Conservation (phyloP, 2,113 vertebrate species). For the Phainopepla nitens region DNA sequence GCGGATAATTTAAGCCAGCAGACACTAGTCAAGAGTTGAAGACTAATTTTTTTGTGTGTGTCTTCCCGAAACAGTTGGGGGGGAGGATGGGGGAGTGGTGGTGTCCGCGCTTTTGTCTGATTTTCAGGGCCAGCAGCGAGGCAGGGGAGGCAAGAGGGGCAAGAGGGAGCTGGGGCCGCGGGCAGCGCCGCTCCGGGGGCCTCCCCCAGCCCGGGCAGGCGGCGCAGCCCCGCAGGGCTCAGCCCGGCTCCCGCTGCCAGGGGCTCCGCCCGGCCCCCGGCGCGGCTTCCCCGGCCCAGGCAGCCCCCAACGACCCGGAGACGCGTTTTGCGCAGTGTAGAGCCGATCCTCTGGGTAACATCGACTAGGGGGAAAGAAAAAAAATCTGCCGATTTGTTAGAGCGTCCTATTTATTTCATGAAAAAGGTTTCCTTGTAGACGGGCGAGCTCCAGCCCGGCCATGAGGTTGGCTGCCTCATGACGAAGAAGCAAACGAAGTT, state of each 20-base stretch:
- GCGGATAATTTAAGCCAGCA: background rate
- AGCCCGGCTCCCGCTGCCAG: background rate
- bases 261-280: too few relatives aligned
- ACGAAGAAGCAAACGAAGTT: background rate
- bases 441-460: background rate
- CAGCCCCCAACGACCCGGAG: background rate
- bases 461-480: background rate
- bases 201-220: background rate
- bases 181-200: background rate
- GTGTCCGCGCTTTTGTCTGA: background rate
- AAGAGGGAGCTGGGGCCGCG: background rate
- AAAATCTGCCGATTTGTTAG: background rate
- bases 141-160: background rate
- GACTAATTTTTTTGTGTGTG: background rate
- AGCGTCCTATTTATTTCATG: background rate
- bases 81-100: rapidly evolving
- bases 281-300: background rate
- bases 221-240: background rate
- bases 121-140: background rate
- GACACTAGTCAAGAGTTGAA: slow-evolving; percentile 6
- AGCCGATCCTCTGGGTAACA: background rate
- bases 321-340: background rate
- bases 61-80: background rate
- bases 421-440: background rate
- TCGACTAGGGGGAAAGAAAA: too few relatives aligned